These are phyloP conservation scores for Phoxinus phoxinus DNA, from an alignment of 2,113 vertebrate genomes.

Conservation along the genomic window DNA sequence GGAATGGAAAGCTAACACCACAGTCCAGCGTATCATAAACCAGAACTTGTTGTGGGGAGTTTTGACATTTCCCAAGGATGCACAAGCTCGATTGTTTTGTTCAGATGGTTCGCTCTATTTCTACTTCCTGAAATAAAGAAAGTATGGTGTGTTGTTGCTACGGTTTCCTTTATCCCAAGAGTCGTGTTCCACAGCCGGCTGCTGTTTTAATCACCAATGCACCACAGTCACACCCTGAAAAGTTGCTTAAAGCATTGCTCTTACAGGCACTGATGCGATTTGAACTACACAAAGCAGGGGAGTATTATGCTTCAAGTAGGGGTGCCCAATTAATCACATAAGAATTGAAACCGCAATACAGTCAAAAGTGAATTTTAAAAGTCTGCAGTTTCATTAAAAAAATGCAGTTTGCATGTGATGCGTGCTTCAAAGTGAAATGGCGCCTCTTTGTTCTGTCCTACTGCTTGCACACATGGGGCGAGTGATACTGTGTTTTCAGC, in stretches of 20 bases:
- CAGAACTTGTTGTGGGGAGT: background rate
- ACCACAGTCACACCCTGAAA: constrained; percentile 14
- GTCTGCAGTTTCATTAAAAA: constrained; percentile 3
- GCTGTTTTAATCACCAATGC: constrained; percentile 30
- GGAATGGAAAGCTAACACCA: background rate
- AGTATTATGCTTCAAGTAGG: background rate
- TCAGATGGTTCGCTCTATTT: background rate
- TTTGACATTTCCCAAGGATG: background rate
- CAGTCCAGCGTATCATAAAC: background rate
- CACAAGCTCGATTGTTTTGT: background rate
- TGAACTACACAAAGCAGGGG: background rate
- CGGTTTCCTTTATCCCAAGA: background rate
- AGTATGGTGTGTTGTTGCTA: background rate
- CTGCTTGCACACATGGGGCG: constrained; percentile 6
- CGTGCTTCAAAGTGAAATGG: background rate
- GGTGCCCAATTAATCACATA: background rate
- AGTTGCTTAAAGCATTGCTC: background rate
- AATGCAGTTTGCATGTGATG: background rate
- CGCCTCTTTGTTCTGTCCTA: constrained; percentile 3
- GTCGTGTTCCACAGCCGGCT: background rate
- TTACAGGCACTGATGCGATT: constrained; percentile 8
- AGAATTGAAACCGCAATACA: background rate
- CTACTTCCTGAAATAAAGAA: constrained; percentile 15
- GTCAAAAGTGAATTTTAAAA: background rate
- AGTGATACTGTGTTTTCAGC: background rate